Evolutionary conservation across 1,140 invertebrate species (phyloP), one percentile per base, ranked within the genome.

Genomic region (Drosophila arizonae): DNA sequence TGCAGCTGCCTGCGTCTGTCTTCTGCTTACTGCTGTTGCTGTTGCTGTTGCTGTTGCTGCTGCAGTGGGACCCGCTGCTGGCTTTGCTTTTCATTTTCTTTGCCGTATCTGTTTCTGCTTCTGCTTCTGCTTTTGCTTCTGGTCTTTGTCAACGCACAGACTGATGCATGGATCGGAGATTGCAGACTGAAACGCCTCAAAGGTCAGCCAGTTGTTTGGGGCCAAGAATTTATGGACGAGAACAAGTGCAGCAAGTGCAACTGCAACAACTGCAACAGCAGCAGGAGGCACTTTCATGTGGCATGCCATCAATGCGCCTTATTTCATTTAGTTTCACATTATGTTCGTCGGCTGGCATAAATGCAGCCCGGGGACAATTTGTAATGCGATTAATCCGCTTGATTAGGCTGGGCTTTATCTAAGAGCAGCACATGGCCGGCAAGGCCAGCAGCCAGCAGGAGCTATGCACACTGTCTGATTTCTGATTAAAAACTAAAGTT

Each of bases 311-410:
- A 76, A 86, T 86, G 81, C 70, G 75, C 63, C 64, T 80, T 74
- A 77, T 74, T 70, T 64, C 74, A 85, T 77, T 85, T 77, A 77
- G 70, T 78, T 86, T 81, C 66, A 68, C 81, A 86, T 85, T 85
- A 77, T 74, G 51, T 48, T 46, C 15, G 30, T 21, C 15, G 26
- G 43, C 62, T 84, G 81, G 77, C 72, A 82, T 79, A 82, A 79
- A 72, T 72, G 72, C 72, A 55, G 69, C 54, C 72, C 51, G 62
- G 58, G 67, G 68, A 87, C 81, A 81, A 87, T 87, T 87, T 81
- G 82, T 79, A 87, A 86, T 87, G 82, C 79, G 82, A 88, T 79
- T 87, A 88, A 82, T 76, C 76, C 79, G 68, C 68, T 67, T 88
- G 76, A 87, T 87, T 87, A 77, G 87, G 76, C 82, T 88, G 58